A percentile compares a stretch with the other conserved stretches of the same genome.
Evolutionary conservation across 2,113 vertebrate species (phyloP).

Genomic region (Onychostruthus taczanowskii): DNA sequence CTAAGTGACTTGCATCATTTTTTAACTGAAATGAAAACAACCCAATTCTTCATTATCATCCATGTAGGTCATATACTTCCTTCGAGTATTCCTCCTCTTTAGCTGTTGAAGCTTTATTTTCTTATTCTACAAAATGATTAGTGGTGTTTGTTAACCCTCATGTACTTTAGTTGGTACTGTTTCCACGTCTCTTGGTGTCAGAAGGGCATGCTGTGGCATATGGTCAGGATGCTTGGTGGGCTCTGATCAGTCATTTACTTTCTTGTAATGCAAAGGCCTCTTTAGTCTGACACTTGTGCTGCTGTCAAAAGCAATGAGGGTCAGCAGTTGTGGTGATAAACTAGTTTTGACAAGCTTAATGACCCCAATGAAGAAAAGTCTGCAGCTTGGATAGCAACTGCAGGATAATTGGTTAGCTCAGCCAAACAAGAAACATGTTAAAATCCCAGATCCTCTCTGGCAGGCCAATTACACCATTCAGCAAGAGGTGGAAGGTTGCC

Average conservation of each 20-base stretch:
- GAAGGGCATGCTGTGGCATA: slow-evolving; percentile 18
- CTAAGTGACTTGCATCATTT: not conserved
- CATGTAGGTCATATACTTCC: not conserved
- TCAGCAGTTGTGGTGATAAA: slow-evolving; percentile 76
- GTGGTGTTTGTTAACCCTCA: slow-evolving; percentile 1
- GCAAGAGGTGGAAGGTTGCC: slow-evolving; percentile 71
- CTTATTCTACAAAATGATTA: slow-evolving; percentile 17
- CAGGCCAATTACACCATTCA: slow-evolving; percentile 72
- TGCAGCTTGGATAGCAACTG: slow-evolving; percentile 72
- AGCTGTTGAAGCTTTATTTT: not conserved
- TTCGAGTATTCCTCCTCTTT: not conserved
- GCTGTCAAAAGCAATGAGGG: slow-evolving; percentile 74
- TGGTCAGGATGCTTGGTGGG: not conserved
- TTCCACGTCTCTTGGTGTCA: slow-evolving; percentile 37
- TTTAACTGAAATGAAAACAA: not conserved
- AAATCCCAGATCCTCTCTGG: slow-evolving; percentile 72
- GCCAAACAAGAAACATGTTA: slow-evolving; percentile 72
- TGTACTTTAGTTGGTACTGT: slow-evolving; percentile 29
- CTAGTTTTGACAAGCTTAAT: slow-evolving; percentile 83
- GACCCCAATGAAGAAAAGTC: slow-evolving; percentile 71
- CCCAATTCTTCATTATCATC: not conserved
- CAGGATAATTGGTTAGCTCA: slow-evolving; percentile 75
- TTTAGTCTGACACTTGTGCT: slow-evolving; percentile 72
- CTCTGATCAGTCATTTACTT: slow-evolving; percentile 66
- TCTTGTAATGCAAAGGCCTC: slow-evolving; percentile 62